Conservation (phyloP, 2,888 invertebrate genomes). For the Tachystola acroxantha region DNA sequence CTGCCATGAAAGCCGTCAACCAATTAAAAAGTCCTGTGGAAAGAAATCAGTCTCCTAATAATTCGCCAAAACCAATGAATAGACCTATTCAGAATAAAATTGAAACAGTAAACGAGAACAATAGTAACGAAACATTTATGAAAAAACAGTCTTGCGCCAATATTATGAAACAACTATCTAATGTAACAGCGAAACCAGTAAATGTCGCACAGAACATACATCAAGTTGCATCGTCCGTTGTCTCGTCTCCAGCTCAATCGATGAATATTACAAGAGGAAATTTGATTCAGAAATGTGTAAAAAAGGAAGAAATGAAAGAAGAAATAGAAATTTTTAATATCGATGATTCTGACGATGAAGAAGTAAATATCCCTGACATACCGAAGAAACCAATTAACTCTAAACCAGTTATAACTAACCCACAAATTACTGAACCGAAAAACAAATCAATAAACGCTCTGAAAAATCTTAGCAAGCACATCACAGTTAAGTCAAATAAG, state of each 20-base stretch:
- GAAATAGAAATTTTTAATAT: slow-evolving; percentile 61
- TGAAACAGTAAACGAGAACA: not conserved
- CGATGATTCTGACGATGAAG: slow-evolving; percentile 65
- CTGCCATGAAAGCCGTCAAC: slow-evolving; percentile 9
- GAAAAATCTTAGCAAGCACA: slow-evolving; percentile 42
- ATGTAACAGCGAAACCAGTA: slow-evolving; percentile 48
- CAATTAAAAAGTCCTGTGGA: slow-evolving; percentile 9
- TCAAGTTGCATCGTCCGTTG: slow-evolving; percentile 10
- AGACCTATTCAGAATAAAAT: not conserved
- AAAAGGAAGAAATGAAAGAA: slow-evolving; percentile 32
- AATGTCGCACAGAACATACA: slow-evolving; percentile 18
- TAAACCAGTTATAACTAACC: slow-evolving; percentile 10
- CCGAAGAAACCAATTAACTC: slow-evolving; percentile 10
- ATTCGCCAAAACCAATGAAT: slow-evolving; percentile 1
- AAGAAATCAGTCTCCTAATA: slow-evolving; percentile 8
- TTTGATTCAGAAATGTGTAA: slow-evolving; percentile 17
- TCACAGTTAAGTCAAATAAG: slow-evolving; percentile 41
- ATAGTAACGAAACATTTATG: slow-evolving; percentile 12
- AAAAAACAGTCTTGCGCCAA: slow-evolving; percentile 30
- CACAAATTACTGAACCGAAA: slow-evolving; percentile 5
- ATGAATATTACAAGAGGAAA: slow-evolving; percentile 20
- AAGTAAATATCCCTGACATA: slow-evolving; percentile 17
- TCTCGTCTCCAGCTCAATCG: slow-evolving; percentile 14
- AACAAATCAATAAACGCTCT: slow-evolving; percentile 25
- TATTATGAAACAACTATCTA: slow-evolving; percentile 45